Percentiles rank a stretch among this genome's conserved stretches.
phyloP scores from a whole-genome alignment of 2,113 vertebrate species.

The Hassar affinis region DNA sequence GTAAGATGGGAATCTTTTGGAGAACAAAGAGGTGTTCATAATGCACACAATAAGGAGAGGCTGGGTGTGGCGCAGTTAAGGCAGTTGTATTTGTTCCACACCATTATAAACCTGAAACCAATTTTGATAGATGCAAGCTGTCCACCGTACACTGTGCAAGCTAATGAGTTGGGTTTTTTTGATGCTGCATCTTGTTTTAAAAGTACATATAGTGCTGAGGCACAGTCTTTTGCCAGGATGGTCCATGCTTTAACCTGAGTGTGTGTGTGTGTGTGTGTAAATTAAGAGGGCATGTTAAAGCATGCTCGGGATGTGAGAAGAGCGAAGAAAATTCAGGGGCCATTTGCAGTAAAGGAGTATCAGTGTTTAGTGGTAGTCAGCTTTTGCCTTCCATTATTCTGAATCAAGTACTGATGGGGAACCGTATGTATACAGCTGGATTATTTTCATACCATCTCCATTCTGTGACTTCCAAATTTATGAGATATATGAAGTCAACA shows the following conservation, averaged over 20 bases:
- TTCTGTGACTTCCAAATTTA: not conserved
- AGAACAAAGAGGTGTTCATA: not conserved
- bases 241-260: not conserved
- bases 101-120: not conserved
- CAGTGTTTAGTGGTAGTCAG: not conserved
- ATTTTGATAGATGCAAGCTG: not conserved
- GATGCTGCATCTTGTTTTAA: not conserved
- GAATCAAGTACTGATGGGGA: not conserved
- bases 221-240: not conserved
- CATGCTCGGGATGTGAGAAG: not conserved
- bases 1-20: not conserved
- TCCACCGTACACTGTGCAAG: not conserved
- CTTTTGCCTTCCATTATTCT: not conserved
- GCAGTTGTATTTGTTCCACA: not conserved
- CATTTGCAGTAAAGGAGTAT: not conserved
- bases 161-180: not conserved
- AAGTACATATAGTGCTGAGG: not conserved
- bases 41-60: not conserved
- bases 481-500: not conserved
- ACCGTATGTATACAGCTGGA: not conserved
- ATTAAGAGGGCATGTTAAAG: conserved; percentile 5
- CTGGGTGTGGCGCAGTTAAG: not conserved
- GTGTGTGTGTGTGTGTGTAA: too few species aligned
- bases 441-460: not conserved
- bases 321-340: not conserved